These are phyloP conservation scores for Carapus acus DNA, from an alignment of 2,797 vertebrate genomes.

Conservation along the genomic window DNA sequence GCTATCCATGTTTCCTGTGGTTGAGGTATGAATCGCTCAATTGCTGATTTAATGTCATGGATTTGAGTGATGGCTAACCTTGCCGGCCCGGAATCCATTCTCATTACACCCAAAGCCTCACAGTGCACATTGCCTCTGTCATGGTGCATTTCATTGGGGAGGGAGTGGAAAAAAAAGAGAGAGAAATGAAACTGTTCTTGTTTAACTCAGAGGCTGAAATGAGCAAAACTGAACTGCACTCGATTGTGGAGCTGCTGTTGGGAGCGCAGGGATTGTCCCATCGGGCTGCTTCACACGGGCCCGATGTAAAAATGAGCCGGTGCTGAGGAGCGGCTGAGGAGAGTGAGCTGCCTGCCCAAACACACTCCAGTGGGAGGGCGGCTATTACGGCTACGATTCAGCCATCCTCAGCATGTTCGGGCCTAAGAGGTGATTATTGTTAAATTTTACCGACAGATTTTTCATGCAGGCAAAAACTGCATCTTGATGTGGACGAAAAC, in stretches of 20 bases:
- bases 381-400: background rate
- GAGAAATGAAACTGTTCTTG: background rate
- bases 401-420: background rate
- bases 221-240: background rate
- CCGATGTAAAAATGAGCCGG: background rate
- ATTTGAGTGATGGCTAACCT: conserved; percentile 5
- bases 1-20: background rate
- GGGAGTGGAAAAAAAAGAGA: no score
- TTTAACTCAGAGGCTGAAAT: background rate
- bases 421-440: background rate
- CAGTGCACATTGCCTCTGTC: background rate
- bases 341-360: background rate
- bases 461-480: no score
- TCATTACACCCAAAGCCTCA: conserved; percentile 1
- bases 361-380: background rate
- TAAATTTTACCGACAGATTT: background rate
- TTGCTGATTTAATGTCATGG: background rate
- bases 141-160: background rate
- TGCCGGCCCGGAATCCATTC: background rate
- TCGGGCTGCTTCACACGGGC: background rate
- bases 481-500: no score
- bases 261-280: background rate
- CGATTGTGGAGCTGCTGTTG: background rate
- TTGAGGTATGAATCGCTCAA: background rate
- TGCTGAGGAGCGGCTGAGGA: background rate